Base-by-base conservation (phyloP, 2,888 invertebrate species). In the Diabrotica balteata region DNA sequence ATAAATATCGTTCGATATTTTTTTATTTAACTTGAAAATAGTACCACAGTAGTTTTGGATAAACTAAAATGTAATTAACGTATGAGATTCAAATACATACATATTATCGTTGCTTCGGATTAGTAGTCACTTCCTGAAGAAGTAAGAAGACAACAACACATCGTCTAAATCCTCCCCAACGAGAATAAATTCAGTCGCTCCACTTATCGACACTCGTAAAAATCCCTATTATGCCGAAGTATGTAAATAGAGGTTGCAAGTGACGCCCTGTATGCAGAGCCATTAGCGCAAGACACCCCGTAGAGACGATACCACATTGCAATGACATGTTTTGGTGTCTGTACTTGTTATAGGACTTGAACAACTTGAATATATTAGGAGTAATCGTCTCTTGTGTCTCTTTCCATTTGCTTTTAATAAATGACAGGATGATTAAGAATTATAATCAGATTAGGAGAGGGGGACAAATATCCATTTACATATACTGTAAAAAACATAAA, bases 171-270 rank as follows among this genome's bases (percentile, higher is more conserved):
- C 75, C 75, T 73, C 75, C 73, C 76, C 70, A 79, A 78, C 79
- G 17, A 78, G 76, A 76, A 77, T 78, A 80, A 80, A 81, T 81
- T 80, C 81, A 80, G 80, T 80, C 57, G 57, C 55, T 68, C 62
- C 62, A 58, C 62, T 66, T 79, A 79, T 77, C 78, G 78, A 79
- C 80, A 80, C 81, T 76, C 73, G 79, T 80, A 81, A 81, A 81
- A 81, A 80, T 80, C 79, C 79, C 80, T 74, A 80, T 80, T 80
- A 80, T 80, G 74, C 72, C 75, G 73, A 70, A 74, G 77, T 77
- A 80, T 81, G 79, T 79, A 80, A 80, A 80, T 80, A 80, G 77
- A 72, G 73, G 73, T 75, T 80, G 78, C 76, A 75, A 77, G 76
- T 80, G 80, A 80, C 79, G 77, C 76, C 77, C 77, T 75, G 78